Evolutionary conservation across 1,140 invertebrate genomes (phyloP), one percentile per base, ranked within the genome.

Genomic region (Drosophila sturtevanti): DNA sequence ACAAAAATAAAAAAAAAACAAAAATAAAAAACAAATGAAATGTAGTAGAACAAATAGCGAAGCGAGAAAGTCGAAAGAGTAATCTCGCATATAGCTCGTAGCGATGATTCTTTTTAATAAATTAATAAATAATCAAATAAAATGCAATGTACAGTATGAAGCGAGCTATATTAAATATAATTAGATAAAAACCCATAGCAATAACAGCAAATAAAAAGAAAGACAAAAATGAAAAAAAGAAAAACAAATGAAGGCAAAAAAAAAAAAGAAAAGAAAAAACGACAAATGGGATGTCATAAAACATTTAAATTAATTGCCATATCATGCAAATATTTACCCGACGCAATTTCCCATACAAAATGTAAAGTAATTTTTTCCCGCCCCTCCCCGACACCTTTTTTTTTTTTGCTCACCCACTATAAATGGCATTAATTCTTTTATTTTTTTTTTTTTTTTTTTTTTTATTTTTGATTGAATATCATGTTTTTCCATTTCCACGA

Each of bases 281-380:
- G 62, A 27, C 10, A 60, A 62, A 54, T 48, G 69, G 66, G 51
- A 62, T 62, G 54, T 64, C 77, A 68, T 84, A 73, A 86, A 86
- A 78, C 77, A 76, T 81, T 75, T 62, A 81, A 87, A 76, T 81
- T 81, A 73, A 79, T 85, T 86, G 70, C 51, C 71, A 87, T 76
- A 76, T 79, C 71, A 79, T 77, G 82, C 79, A 82, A 82, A 86
- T 87, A 79, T 87, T 87, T 87, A 52, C 56, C 31, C 56, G 65
- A 31, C 59, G 64, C 55, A 61, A 51, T 72, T 74, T 73, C 63
- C 48, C 68, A 38, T 60, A 27, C 69, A 62, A 68, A 67, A 54
- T 72, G 65, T 35, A 52, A 84, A 72, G 54, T 58, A 37, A 14
- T 58, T 75, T 76, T 18, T 31, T 27, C 31, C 4, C 24, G 2